phyloP scores from a whole-genome alignment of 2,113 vertebrate species.

The Erythrocercus mccallii region DNA sequence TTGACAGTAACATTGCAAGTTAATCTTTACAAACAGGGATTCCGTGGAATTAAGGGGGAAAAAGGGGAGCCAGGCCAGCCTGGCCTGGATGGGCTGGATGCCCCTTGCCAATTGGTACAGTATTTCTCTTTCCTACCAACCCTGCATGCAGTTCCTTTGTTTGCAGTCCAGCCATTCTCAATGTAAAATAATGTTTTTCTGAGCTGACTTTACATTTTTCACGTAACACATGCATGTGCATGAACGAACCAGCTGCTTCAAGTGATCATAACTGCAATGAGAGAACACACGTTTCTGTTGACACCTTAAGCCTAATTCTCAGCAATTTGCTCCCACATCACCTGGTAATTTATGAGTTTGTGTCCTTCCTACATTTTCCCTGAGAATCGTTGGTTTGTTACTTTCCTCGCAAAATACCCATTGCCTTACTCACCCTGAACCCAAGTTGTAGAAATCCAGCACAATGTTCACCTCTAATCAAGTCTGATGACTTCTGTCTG shows the following conservation, averaged over 20 bases:
- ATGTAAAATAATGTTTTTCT: constrained; percentile 69
- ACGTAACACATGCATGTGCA: constrained; percentile 71
- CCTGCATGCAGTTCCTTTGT: constrained; percentile 86
- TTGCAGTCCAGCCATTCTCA: constrained; percentile 58
- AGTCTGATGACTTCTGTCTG: not conserved
- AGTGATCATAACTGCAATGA: not conserved
- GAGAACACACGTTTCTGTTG: not conserved
- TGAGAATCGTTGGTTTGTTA: not conserved
- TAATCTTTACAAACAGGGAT: constrained; percentile 99
- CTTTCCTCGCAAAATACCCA: constrained; percentile 30
- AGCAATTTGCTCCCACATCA: constrained; percentile 14
- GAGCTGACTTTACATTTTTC: constrained; percentile 64
- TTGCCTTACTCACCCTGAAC: constrained; percentile 41
- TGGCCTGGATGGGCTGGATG: constrained; percentile 99
- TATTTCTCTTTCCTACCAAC: constrained; percentile 94
- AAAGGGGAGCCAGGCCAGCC: constrained; percentile 99
- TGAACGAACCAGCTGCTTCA: constrained; percentile 56
- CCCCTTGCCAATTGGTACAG: constrained; percentile 99
- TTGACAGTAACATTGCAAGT: constrained; percentile 93
- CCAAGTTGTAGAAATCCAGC: not conserved
- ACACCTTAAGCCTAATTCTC: constrained; percentile 32
- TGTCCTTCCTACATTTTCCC: constrained; percentile 36
- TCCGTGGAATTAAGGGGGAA: constrained; percentile 99
- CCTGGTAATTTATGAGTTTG: not conserved
- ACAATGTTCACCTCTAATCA: not conserved